Evolutionary conservation across 2,888 invertebrate species (phyloP).

Genomic region (Chrysina gloriosa): DNA sequence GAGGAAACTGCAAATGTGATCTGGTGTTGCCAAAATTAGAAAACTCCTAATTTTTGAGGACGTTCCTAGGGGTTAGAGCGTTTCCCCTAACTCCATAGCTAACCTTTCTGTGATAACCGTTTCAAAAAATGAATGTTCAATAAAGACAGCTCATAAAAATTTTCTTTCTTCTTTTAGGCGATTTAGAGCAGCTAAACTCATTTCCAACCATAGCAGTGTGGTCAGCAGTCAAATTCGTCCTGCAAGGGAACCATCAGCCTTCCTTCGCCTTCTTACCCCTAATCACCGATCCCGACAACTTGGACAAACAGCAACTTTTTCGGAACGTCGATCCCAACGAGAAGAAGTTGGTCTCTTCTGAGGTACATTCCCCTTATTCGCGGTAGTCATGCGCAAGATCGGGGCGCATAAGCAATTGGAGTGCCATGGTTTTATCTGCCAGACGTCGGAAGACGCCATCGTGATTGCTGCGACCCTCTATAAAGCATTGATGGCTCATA

Average conservation of each 20-base stretch:
- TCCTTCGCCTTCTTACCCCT: slow-evolving; percentile 85
- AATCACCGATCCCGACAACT: slow-evolving; percentile 83
- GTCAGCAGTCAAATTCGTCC: slow-evolving; percentile 90
- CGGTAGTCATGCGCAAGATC: slow-evolving; percentile 87
- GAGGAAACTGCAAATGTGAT: too few species aligned
- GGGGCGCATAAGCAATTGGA: slow-evolving; percentile 83
- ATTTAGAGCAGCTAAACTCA: slow-evolving; percentile 78
- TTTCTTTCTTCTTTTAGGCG: slow-evolving; percentile 59
- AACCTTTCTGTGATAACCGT: too few species aligned
- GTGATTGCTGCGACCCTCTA: slow-evolving; percentile 92
- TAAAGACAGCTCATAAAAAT: too few species aligned
- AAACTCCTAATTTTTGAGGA: too few species aligned
- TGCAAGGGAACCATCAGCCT: slow-evolving; percentile 70
- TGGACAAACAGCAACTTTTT: slow-evolving; percentile 79
- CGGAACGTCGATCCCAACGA: slow-evolving; percentile 68
- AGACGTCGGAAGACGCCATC: slow-evolving; percentile 89
- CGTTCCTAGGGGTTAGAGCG: too few species aligned
- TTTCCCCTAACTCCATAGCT: too few species aligned
- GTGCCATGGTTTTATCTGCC: slow-evolving; percentile 92
- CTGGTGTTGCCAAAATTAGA: too few species aligned
- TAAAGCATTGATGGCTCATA: slow-evolving; percentile 86
- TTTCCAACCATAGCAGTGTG: slow-evolving; percentile 93
- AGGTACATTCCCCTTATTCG: slow-evolving; percentile 86
- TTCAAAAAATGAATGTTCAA: too few species aligned
- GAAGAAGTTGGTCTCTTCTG: slow-evolving; percentile 67